A percentile compares a stretch with the other conserved stretches of the same genome.
phyloP scores from a whole-genome alignment of 23 tunicate genomes.

The Clavelina lepadiformis region DNA sequence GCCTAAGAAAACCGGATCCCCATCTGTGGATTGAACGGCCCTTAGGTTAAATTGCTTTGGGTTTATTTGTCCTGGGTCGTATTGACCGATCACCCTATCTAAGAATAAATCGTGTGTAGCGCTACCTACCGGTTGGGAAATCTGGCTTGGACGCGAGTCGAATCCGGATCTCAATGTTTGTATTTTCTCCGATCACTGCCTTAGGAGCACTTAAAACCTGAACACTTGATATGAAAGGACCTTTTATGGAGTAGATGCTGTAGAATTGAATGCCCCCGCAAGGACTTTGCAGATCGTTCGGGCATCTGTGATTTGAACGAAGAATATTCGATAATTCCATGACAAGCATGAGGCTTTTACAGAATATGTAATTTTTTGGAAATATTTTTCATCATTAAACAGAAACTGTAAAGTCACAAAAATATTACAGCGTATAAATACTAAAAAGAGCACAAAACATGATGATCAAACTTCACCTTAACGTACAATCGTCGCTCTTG shows the following conservation, averaged over 20 bases:
- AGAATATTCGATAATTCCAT: neutral
- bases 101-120: too few species aligned
- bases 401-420: too few species aligned
- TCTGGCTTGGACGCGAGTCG: conserved; percentile 1
- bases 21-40: too few species aligned
- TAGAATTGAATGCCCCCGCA: conserved; percentile 27
- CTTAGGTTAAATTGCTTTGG: too few species aligned
- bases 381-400: neutral
- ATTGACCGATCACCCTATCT: too few species aligned
- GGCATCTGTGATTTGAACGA: conserved; percentile 3
- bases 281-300: neutral
- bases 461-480: too few species aligned
- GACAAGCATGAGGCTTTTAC: neutral
- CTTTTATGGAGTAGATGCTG: conserved; percentile 24
- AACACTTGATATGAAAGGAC: conserved; percentile 30
- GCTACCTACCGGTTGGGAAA: conserved; percentile 29
- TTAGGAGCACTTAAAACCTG: neutral
- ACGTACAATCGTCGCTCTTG: too few species aligned
- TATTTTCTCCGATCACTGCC: neutral
- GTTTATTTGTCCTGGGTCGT: too few species aligned
- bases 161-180: neutral
- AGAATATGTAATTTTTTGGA: neutral
- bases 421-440: too few species aligned
- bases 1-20: too few species aligned
- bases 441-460: too few species aligned